Conservation (phyloP, 2,797 vertebrate genomes). For the Anniella stebbinsi region DNA sequence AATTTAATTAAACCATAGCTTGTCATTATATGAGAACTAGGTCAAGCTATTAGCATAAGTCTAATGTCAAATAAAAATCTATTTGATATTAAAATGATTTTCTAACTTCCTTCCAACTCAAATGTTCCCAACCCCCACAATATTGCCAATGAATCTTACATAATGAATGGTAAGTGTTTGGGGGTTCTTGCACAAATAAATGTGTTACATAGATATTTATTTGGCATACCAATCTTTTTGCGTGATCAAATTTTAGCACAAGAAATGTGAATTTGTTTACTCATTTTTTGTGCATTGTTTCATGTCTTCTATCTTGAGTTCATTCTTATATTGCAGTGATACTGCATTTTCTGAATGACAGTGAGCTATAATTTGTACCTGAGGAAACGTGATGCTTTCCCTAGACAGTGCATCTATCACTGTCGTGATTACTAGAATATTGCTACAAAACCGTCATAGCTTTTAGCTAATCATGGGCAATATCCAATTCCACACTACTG, state of each 20-base stretch:
- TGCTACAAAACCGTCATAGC: neutral
- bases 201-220: neutral
- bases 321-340: neutral
- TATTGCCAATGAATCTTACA: neutral
- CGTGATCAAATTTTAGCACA: slow-evolving; percentile 3
- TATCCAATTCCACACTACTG: too few relatives aligned
- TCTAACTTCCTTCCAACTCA: neutral
- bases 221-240: neutral
- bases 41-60: neutral
- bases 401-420: neutral
- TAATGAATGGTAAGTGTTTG: neutral
- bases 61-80: neutral
- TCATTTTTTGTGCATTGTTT: neutral
- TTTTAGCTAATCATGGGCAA: neutral
- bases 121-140: too few relatives aligned
- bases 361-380: neutral
- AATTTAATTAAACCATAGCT: too few relatives aligned
- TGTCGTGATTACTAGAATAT: neutral
- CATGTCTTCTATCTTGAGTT: neutral
- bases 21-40: too few relatives aligned
- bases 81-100: neutral
- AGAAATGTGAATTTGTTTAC: neutral
- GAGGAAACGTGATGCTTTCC: neutral
- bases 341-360: neutral
- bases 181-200: neutral